These are phyloP conservation scores for Pterostichus niger DNA, from an alignment of 2,888 invertebrate genomes.

Conservation along the genomic window DNA sequence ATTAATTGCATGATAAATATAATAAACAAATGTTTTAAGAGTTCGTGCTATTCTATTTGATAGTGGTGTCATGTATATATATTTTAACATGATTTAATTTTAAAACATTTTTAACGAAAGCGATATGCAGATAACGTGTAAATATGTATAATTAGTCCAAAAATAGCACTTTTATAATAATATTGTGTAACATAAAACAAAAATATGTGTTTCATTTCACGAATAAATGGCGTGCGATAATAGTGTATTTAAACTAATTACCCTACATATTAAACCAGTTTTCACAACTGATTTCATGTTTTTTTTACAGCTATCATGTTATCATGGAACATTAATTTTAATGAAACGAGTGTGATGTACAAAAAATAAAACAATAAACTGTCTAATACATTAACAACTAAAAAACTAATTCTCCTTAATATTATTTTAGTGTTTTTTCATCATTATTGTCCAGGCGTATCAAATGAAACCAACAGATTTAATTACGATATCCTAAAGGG, in stretches of 20 bases:
- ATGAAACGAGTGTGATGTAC: slow-evolving; percentile 18
- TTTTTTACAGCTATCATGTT: slow-evolving; percentile 12
- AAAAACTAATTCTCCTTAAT: slow-evolving; percentile 49
- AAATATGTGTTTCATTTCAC: neutral
- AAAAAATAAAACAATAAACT: slow-evolving; percentile 31
- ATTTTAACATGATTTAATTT: too few species aligned
- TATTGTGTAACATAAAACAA: neutral
- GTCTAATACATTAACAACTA: slow-evolving; percentile 13
- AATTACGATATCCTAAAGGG: slow-evolving; percentile 60
- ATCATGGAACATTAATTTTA: slow-evolving; percentile 13
- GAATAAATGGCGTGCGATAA: slow-evolving; percentile 28
- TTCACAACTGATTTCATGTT: slow-evolving; percentile 18
- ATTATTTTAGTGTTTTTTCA: slow-evolving; percentile 29
- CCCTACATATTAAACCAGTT: neutral
- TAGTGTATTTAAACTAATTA: slow-evolving; percentile 19
- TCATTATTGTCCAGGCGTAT: slow-evolving; percentile 14
- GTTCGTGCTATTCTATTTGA: too few species aligned
- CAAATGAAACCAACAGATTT: slow-evolving; percentile 62
- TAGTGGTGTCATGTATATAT: too few species aligned
- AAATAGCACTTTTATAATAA: slow-evolving; percentile 4
- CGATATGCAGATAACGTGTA: neutral
- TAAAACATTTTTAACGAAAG: neutral
- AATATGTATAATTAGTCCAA: neutral
- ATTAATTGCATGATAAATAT: too few species aligned
- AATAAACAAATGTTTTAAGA: too few species aligned